These are phyloP conservation scores for Tinamus guttatus DNA, from an alignment of 2,113 vertebrate species.

Conservation along the genomic window DNA sequence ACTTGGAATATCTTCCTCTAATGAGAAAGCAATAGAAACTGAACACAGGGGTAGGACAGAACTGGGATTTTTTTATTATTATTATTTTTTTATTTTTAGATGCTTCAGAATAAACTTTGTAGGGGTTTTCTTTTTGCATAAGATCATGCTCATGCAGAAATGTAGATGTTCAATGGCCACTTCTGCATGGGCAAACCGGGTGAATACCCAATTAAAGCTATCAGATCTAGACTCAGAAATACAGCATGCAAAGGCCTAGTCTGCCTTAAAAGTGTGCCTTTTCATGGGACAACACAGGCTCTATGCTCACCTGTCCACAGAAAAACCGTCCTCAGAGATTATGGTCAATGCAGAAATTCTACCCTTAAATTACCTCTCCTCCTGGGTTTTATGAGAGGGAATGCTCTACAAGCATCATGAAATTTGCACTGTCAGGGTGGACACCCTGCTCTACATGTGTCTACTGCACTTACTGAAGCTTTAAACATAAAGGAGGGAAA, in stretches of 20 bases:
- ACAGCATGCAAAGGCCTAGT: neutral
- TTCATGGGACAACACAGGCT: neutral
- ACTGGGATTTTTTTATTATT: no score
- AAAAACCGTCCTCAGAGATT: neutral
- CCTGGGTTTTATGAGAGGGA: neutral
- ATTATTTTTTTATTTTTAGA: neutral
- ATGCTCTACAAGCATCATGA: neutral
- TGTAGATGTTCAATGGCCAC: neutral
- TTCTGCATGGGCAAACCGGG: neutral
- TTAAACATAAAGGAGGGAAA: neutral
- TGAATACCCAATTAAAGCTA: neutral
- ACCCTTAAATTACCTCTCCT: neutral
- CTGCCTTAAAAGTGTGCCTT: neutral
- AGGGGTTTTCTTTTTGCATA: neutral
- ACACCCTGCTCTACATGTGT: neutral
- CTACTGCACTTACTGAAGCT: neutral
- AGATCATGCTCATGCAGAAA: neutral
- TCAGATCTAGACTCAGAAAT: neutral
- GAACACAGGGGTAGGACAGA: neutral
- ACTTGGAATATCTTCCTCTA: neutral
- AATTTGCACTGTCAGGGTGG: neutral
- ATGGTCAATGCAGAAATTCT: neutral
- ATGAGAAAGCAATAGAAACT: neutral
- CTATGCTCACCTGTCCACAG: accelerated
- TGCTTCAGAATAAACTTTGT: neutral